A percentile compares a stretch with the other conserved stretches of the same genome.
phyloP scores from a whole-genome alignment of 2,888 invertebrate genomes.

The Drymonia ruficornis region DNA sequence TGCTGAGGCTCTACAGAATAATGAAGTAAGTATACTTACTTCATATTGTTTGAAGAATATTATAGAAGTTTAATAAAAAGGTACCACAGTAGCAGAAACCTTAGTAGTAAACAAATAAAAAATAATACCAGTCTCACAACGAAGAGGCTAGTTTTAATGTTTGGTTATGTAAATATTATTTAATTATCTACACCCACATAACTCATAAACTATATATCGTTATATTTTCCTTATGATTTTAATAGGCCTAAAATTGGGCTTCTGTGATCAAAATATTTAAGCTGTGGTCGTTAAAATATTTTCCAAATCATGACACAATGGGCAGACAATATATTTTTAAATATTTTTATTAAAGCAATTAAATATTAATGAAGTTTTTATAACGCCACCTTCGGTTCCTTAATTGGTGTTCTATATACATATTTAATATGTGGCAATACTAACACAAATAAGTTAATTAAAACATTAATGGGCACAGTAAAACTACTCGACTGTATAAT shows the following conservation, averaged over 20 bases:
- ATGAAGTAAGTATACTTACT: no score
- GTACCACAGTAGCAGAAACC: no score
- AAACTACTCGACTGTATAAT: neutral
- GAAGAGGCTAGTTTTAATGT: no score
- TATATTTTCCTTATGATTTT: neutral
- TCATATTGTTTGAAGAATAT: no score
- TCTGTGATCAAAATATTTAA: neutral
- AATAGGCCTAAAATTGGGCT: neutral
- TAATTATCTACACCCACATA: no score
- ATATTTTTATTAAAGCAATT: conserved; percentile 2
- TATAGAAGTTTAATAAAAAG: no score
- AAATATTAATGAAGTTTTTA: conserved; percentile 4
- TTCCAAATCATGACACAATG: neutral
- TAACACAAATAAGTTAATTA: neutral
- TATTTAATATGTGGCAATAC: neutral
- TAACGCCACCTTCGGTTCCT: neutral
- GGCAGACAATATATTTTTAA: neutral
- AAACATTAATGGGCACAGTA: conserved; percentile 4
- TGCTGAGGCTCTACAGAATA: no score
- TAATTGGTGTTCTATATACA: conserved; percentile 2
- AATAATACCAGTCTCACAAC: no score
- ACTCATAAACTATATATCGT: neutral
- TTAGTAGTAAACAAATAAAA: no score
- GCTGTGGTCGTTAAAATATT: neutral
- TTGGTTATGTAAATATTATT: no score